Base-by-base conservation (phyloP, 2,797 vertebrate genomes). In the Triplophysa bombifrons region DNA sequence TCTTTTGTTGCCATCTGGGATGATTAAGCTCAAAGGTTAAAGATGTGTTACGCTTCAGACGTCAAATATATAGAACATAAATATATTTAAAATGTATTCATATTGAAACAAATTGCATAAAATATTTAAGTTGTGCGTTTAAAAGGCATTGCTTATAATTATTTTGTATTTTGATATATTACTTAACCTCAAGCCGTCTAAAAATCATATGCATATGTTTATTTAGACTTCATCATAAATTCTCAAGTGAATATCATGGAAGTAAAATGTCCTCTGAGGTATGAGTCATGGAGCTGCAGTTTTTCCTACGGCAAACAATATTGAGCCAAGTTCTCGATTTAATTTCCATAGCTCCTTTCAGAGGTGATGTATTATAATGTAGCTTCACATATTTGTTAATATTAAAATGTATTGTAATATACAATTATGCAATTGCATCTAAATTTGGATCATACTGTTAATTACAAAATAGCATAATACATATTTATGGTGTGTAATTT, bases 211-310 rank as follows among this genome's bases (percentile, higher is more conserved):
- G n/a, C n/a, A n/a, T n/a, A n/a, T n/a, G n/a, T n/a, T n/a, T n/a
- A n/a, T n/a, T 66, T 51, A 51, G 27, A 22, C 4, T 12, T 66
- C 4, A 41, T 65, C 0, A 44, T 22, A 44, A 17, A 67, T 27
- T n/a, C 74, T 27, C 34, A 25, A 67, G 51, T 11, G 64, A 76
- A 67, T 55, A 76, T 76, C 5, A 55, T 55, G 11, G 20, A 55
- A 56, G 8, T 51, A 30, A 76, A 56, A 67, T 38, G 2, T 58
- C 20, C 19, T 71, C n/a, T 38, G 38, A 60, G 56, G 38, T 73
- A 7, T 74, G 60, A 63, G 72, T 53, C 25, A 53, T 25, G 20
- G 20, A 75, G 30, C 34, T 22, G 34, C 3, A 12, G 8, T 58
- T 58, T 2, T 64, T 64, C 27, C 30, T 38, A 27, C 0, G 9